Evolutionary conservation across 2,888 invertebrate species (phyloP).

Genomic region (Drosophila gaucha): DNA sequence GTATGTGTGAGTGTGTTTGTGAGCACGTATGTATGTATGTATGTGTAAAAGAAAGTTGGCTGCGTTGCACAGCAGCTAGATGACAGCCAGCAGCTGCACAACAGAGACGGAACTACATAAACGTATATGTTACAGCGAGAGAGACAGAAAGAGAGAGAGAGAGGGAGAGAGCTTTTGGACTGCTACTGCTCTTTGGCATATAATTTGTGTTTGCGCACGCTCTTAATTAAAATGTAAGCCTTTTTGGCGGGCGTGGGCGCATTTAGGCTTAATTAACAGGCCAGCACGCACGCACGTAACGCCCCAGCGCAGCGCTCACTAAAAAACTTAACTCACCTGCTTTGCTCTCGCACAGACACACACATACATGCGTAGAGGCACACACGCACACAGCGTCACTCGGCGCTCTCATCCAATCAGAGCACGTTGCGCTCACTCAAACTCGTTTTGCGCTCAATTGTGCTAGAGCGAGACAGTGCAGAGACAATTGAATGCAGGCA

Average conservation of each 20-base stretch:
- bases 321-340: constrained; percentile 43
- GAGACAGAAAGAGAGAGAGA: neutral
- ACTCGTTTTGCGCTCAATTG: constrained; percentile 63
- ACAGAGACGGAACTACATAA: constrained; percentile 34
- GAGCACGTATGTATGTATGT: constrained; percentile 26
- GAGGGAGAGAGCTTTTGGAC: constrained; percentile 26
- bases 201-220: constrained; percentile 20
- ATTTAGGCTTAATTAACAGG: constrained; percentile 66
- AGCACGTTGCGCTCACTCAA: constrained; percentile 60
- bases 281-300: constrained; percentile 53
- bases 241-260: constrained; percentile 50
- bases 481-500: constrained; percentile 61
- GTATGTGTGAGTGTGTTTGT: constrained; percentile 21
- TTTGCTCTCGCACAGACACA: constrained; percentile 34
- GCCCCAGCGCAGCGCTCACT: constrained; percentile 53
- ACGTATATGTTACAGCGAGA: neutral
- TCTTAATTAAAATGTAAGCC: constrained; percentile 52
- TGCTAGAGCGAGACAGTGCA: constrained; percentile 51
- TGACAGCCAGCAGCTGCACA: constrained; percentile 31
- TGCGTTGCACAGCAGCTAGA: constrained; percentile 52
- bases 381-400: constrained; percentile 20
- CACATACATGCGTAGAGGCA: neutral
- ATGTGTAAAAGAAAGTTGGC: constrained; percentile 66
- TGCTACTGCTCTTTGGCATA: constrained; percentile 41
- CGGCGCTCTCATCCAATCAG: constrained; percentile 58